These are phyloP conservation scores for Torymus tubicola DNA, from an alignment of 2,888 invertebrate genomes.

Conservation along the genomic window DNA sequence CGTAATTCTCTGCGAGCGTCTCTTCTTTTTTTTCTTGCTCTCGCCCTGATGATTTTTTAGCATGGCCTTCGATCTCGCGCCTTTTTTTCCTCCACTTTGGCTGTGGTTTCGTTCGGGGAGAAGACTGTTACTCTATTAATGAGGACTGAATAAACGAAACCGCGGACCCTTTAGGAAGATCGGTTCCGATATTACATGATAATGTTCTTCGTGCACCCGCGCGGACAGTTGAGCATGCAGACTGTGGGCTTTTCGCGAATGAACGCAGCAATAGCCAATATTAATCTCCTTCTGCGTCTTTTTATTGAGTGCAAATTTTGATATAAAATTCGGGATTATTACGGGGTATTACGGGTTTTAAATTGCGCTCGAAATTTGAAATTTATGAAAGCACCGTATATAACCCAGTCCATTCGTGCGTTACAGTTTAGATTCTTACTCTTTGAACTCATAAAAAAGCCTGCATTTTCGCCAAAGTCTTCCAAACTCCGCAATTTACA, in stretches of 20 bases:
- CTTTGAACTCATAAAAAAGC: too few species aligned
- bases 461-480: too few species aligned
- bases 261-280: too few species aligned
- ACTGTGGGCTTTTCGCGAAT: too few species aligned
- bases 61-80: conserved; percentile 36
- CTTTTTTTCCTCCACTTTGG: not conserved
- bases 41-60: conserved; percentile 34
- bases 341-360: conserved; percentile 11
- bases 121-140: conserved; percentile 56
- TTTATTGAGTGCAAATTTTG: conserved; percentile 59
- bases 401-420: too few species aligned
- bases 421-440: too few species aligned
- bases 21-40: not conserved
- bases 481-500: too few species aligned
- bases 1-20: conserved; percentile 18
- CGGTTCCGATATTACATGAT: conserved; percentile 42
- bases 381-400: conserved; percentile 32
- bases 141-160: conserved; percentile 43
- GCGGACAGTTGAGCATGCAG: not conserved
- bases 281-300: not conserved
- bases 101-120: not conserved
- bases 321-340: conserved; percentile 36
- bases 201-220: conserved; percentile 13
- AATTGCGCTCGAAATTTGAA: conserved; percentile 43
- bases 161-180: conserved; percentile 31